Conservation (phyloP, 2,888 invertebrate species). For the Zaprionus lineosus region DNA sequence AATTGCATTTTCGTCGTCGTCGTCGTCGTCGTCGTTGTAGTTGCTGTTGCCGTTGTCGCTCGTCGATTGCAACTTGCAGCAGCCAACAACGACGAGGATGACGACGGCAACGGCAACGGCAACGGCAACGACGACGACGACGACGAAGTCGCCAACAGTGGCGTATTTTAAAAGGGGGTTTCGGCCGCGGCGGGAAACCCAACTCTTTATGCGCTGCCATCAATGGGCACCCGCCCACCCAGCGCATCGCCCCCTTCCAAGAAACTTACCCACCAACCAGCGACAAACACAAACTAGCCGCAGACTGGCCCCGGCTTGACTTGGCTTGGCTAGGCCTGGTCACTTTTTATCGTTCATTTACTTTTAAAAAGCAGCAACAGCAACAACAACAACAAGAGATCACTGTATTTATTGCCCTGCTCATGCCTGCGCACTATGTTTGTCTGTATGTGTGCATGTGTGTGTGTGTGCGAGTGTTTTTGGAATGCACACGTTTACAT, state of each 20-base stretch:
- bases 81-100: slow-evolving; percentile 28
- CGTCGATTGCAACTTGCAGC: slow-evolving; percentile 60
- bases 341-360: slow-evolving; percentile 77
- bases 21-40: slow-evolving; percentile 32
- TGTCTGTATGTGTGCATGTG: slow-evolving; percentile 30
- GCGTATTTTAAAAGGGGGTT: slow-evolving; percentile 34
- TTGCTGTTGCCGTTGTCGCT: no score
- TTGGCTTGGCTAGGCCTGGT: slow-evolving; percentile 55
- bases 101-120: slow-evolving; percentile 34
- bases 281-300: slow-evolving; percentile 27
- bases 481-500: slow-evolving; percentile 73
- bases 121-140: slow-evolving; percentile 41
- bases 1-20: slow-evolving; percentile 73
- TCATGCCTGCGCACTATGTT: slow-evolving; percentile 34
- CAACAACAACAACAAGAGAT: slow-evolving; percentile 41
- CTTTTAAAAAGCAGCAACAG: slow-evolving; percentile 67
- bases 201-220: slow-evolving; percentile 23
- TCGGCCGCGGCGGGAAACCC: no score
- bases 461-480: slow-evolving; percentile 43
- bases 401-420: slow-evolving; percentile 72
- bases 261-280: not conserved
- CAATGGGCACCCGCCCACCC: slow-evolving; percentile 44
- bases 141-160: slow-evolving; percentile 54
- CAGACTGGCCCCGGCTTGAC: slow-evolving; percentile 31
- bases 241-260: slow-evolving; percentile 13